These are phyloP conservation scores for Oncopeltus fasciatus DNA, from an alignment of 1,140 invertebrate species.

Conservation along the genomic window DNA sequence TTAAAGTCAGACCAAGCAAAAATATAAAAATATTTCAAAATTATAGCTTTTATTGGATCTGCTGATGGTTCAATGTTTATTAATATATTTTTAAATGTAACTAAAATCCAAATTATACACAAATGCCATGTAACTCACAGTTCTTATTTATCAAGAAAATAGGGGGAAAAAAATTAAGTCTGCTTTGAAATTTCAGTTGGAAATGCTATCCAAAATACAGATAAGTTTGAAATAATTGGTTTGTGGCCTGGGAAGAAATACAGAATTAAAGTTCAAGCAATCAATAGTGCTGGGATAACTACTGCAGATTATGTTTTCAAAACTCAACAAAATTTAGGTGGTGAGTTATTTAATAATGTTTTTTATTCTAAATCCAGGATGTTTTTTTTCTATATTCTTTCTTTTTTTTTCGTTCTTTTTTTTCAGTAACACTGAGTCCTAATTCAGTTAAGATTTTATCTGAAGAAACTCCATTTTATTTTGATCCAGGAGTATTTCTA, in stretches of 20 bases:
- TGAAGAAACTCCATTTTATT: constrained; percentile 18
- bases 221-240: constrained; percentile 36
- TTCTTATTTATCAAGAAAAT: too few relatives aligned
- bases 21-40: too few relatives aligned
- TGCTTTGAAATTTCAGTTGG: constrained; percentile 30
- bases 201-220: constrained; percentile 32
- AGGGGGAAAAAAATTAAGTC: too few relatives aligned
- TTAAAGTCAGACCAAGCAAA: too few relatives aligned
- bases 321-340: constrained; percentile 40
- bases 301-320: constrained; percentile 47
- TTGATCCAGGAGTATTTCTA: constrained; percentile 16
- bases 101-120: too few relatives aligned
- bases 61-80: too few relatives aligned
- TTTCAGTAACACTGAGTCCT: constrained; percentile 18
- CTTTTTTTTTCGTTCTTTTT: background rate
- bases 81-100: too few relatives aligned
- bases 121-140: too few relatives aligned
- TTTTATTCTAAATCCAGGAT: background rate
- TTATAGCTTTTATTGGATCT: too few relatives aligned
- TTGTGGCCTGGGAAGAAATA: constrained; percentile 51
- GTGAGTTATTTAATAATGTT: constrained; percentile 25
- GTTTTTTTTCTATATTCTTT: background rate
- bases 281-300: constrained; percentile 54
- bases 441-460: constrained; percentile 17
- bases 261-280: constrained; percentile 45